Conservation (phyloP, 2,113 vertebrate species). For the Phyllostomus discolor region DNA sequence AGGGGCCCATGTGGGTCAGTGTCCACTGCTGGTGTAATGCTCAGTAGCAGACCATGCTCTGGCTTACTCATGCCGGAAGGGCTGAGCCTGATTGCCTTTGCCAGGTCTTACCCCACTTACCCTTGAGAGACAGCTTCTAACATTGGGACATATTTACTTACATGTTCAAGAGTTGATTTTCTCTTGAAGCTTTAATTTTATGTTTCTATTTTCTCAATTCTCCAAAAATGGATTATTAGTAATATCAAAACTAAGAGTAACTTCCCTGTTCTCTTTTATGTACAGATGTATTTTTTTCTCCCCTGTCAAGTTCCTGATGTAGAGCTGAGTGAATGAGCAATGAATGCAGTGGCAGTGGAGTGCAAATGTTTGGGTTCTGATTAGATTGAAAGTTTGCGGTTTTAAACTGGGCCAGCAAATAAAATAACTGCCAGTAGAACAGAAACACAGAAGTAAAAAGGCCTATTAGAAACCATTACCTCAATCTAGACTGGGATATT, state of each 20-base stretch:
- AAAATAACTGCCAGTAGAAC: neutral
- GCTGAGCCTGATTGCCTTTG: neutral
- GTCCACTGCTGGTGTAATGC: neutral
- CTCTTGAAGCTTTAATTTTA: neutral
- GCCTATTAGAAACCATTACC: neutral
- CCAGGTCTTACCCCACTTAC: neutral
- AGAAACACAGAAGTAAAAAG: neutral
- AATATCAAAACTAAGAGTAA: neutral
- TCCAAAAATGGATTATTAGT: neutral
- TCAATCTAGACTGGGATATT: neutral
- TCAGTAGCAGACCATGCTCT: neutral
- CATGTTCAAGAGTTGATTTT: neutral
- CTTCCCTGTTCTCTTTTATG: neutral
- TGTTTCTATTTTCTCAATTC: neutral
- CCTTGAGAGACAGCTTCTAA: neutral
- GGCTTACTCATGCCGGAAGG: neutral
- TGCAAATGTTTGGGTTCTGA: neutral
- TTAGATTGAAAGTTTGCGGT: neutral
- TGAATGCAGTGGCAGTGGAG: neutral
- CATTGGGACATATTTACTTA: neutral
- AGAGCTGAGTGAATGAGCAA: neutral
- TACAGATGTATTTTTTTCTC: neutral
- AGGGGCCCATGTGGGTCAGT: neutral
- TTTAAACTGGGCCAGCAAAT: neutral
- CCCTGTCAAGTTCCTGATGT: neutral